Base-by-base conservation (phyloP, 2,113 vertebrate species). In the Pelmatolapia mariae region DNA sequence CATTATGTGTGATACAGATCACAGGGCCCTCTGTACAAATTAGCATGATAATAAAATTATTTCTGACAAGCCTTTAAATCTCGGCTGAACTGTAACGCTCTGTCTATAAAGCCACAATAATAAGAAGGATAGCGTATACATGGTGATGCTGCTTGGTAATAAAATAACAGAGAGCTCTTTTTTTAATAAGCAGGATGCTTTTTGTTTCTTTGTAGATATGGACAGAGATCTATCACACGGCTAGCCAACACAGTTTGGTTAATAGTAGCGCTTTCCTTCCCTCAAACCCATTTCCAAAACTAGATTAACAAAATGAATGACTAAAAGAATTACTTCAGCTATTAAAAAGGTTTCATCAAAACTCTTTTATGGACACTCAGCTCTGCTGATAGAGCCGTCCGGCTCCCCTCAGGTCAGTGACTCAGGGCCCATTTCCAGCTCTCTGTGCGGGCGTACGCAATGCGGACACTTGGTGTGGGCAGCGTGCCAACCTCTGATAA, bases 391-490 rank as follows among this genome's bases (percentile, higher is more conserved):
- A 15, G 80, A 91, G 88, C 88, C 15, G 6, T 87, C 89, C 91
- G 15, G 81, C 87, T 90, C 85, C 59, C 82, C 73, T 52, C 22
- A 68, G 92, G 94, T 94, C 93, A 90, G 66, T 36, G 87, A 91
- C 81, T 93, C 86, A 86, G 83, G 91, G 88, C 90, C 43, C 80
- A 19, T 40, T 91, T 93, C 92, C 94, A 94, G 87, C 84, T 89
- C 83, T 76, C 83, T 54, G 50, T 86, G 68, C 54, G 10, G 81
- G 22, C 57, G 59, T 87, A 68, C 94, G 95, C 95, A 96, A 89
- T 96, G 95, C 95, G 91, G 94, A 93, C 93, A 47, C 87, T 92
- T 15, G 13, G 10, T 66, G 81, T 92, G 95, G 95, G 93, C 88
- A 10, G 10, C 15, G n/a, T 4, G 90, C 93, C 95, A 89, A 61